Evolutionary conservation across 2,797 vertebrate species (phyloP).

Genomic region (Schizopygopsis malacanthus): DNA sequence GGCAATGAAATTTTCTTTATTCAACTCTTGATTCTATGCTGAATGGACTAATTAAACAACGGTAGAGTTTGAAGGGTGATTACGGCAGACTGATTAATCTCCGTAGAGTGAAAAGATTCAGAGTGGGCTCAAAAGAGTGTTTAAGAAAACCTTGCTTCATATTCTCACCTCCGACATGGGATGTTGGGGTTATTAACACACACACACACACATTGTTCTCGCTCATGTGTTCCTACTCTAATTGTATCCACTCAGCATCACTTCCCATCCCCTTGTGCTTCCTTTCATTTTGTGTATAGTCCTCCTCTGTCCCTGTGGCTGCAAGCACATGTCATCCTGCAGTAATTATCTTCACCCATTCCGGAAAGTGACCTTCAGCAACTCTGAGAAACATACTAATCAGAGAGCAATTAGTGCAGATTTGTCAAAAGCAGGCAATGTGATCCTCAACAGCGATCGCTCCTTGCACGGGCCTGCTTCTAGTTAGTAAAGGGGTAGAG

Average conservation of each 20-base stretch:
- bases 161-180: constrained; percentile 26
- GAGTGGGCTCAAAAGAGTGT: constrained; percentile 33
- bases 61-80: constrained; percentile 48
- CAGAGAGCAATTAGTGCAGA: constrained; percentile 45
- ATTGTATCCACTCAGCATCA: constrained; percentile 40
- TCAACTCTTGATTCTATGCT: constrained; percentile 25
- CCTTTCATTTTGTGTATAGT: constrained; percentile 49
- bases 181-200: constrained; percentile 41
- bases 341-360: constrained; percentile 50
- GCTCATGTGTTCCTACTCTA: constrained; percentile 27
- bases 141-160: constrained; percentile 34
- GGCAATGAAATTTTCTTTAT: constrained; percentile 6
- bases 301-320: constrained; percentile 39
- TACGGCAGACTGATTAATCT: constrained; percentile 39
- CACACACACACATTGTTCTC: constrained; percentile 20
- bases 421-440: constrained; percentile 24
- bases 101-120: constrained; percentile 22
- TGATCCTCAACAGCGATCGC: constrained; percentile 17
- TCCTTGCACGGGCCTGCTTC: constrained; percentile 2
- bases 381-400: constrained; percentile 50
- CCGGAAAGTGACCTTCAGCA: constrained; percentile 43
- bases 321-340: constrained; percentile 49
- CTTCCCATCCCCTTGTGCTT: constrained; percentile 41
- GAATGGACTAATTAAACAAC: constrained; percentile 47
- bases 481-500: constrained; percentile 21